Evolutionary conservation across 2,113 vertebrate species (phyloP).

Genomic region (Rhodinocichla rosea): DNA sequence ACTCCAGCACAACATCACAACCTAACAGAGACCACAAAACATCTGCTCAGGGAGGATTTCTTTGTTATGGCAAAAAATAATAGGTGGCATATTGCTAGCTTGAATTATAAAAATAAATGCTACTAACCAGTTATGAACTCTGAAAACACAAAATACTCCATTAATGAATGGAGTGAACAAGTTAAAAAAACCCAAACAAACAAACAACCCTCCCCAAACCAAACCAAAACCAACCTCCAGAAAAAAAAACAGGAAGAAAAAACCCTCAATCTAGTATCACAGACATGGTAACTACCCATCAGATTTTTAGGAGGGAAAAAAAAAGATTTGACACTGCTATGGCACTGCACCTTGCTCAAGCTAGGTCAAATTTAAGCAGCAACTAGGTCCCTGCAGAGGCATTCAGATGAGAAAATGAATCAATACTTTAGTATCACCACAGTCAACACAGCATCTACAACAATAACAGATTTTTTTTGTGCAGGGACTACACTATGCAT

Average conservation of each 20-base stretch:
- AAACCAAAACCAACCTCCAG: neutral
- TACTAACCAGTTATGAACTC: neutral
- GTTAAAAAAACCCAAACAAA: neutral
- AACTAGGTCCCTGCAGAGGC: neutral
- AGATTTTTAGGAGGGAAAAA: neutral
- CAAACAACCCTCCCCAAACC: fast-evolving
- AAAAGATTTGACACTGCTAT: neutral
- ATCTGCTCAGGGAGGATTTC: neutral
- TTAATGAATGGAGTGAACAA: neutral
- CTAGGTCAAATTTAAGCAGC: neutral
- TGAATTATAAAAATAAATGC: neutral
- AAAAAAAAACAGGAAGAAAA: neutral
- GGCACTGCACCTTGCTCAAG: neutral
- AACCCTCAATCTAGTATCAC: fast-evolving
- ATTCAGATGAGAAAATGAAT: neutral
- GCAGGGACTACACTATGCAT: neutral
- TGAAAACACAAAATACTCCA: neutral
- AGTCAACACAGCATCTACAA: neutral
- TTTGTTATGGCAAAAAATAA: neutral
- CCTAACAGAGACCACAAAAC: slow-evolving; percentile 58
- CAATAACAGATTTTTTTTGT: neutral
- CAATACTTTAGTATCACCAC: neutral
- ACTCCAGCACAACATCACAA: slow-evolving; percentile 89
- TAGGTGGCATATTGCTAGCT: neutral
- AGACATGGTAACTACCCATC: neutral